These are phyloP conservation scores for Drosophila mercatorum DNA, from an alignment of 2,888 invertebrate species.

Conservation along the genomic window DNA sequence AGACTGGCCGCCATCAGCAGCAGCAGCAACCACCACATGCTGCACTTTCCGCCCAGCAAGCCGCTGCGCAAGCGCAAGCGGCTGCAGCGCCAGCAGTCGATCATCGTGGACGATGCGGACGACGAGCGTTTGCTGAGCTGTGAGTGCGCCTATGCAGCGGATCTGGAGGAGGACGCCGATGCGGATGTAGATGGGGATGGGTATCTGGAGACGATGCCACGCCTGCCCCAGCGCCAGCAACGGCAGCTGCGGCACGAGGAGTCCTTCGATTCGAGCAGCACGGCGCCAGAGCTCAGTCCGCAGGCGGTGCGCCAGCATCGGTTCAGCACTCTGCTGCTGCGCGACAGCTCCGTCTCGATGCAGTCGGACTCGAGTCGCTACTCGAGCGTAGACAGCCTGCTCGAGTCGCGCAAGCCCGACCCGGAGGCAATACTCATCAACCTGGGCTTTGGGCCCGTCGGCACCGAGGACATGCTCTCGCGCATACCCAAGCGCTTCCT, in stretches of 20 bases:
- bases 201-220: slow-evolving; percentile 35
- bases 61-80: slow-evolving; percentile 68
- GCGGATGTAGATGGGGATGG: not conserved
- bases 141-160: slow-evolving; percentile 67
- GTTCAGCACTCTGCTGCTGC: slow-evolving; percentile 70
- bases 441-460: slow-evolving; percentile 91
- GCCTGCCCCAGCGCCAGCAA: slow-evolving; percentile 44
- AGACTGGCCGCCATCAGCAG: slow-evolving; percentile 15
- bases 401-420: slow-evolving; percentile 93
- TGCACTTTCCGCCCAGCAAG: slow-evolving; percentile 65
- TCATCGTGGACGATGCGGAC: slow-evolving; percentile 55
- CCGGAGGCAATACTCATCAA: slow-evolving; percentile 94
- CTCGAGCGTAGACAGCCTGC: slow-evolving; percentile 92
- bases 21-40: not conserved
- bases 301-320: slow-evolving; percentile 65
- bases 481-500: slow-evolving; percentile 93
- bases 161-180: slow-evolving; percentile 40
- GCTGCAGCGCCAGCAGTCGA: slow-evolving; percentile 71
- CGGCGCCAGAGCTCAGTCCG: slow-evolving; percentile 70
- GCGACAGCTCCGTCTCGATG: slow-evolving; percentile 83
- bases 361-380: slow-evolving; percentile 87
- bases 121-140: slow-evolving; percentile 42
- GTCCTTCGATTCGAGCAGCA: slow-evolving; percentile 62
- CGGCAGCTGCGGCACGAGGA: slow-evolving; percentile 59
- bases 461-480: slow-evolving; percentile 88